Evolutionary conservation across 2,888 invertebrate species (phyloP).

Genomic region (Polymixis lichenea): DNA sequence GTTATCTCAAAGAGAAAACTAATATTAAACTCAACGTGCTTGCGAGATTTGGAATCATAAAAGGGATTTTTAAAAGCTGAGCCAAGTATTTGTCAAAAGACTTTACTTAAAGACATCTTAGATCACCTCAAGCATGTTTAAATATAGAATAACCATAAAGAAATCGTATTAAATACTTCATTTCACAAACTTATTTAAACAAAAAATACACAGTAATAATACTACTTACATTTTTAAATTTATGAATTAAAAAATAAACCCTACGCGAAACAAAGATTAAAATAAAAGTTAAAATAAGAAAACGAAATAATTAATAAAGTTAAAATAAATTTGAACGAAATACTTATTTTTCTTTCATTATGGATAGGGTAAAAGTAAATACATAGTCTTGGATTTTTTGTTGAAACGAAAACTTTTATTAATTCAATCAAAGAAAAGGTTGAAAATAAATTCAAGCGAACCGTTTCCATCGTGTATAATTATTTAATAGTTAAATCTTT

Average conservation of each 20-base stretch:
- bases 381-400: conserved; percentile 7
- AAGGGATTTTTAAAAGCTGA: background rate
- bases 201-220: background rate
- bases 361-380: conserved; percentile 15
- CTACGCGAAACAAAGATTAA: background rate
- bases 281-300: conserved; percentile 6
- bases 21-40: background rate
- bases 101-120: background rate
- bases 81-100: background rate
- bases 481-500: background rate
- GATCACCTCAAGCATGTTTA: background rate
- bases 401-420: conserved; percentile 1
- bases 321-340: conserved; percentile 32
- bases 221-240: background rate
- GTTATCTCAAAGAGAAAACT: background rate
- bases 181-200: background rate
- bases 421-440: conserved; percentile 3
- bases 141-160: background rate
- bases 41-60: background rate
- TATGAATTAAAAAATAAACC: conserved; percentile 24
- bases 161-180: background rate
- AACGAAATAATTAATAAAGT: conserved; percentile 25
- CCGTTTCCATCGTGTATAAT: background rate
- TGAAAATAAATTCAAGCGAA: conserved; percentile 11
- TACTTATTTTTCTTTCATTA: conserved; percentile 52